Base-by-base conservation (phyloP, 2,888 invertebrate species). In the Rhogogaster chlorosoma region DNA sequence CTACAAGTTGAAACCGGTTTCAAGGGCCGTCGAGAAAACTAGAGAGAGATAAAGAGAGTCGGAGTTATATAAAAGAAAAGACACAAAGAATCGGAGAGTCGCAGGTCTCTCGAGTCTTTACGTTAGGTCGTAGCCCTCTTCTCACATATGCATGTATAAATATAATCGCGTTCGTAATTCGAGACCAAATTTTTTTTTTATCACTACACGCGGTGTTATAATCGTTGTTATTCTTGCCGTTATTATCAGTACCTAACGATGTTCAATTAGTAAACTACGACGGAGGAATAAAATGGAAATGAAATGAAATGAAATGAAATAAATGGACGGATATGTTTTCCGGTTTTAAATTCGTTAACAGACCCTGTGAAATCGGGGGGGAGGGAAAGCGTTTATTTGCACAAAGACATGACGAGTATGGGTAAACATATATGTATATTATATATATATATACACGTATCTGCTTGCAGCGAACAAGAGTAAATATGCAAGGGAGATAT, bases 301-400 rank as follows among this genome's bases (percentile, higher is more conserved):
- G n/a, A n/a, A 45, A 26, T 1, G 38, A 42, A 26, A 42, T 0
- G 26, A 42, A 38, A 1, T 2, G 42, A 22, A 22, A 0, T n/a
- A 38, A 36, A 70, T n/a, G 38, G n/a, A n/a, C 5, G 18, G 10
- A 42, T n/a, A 38, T 36, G 29, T 49, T 75, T 75, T 75, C 75
- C 45, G 75, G 45, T 9, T 75, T 75, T 75, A 75, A 38, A 75
- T 75, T 45, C 45, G 45, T n/a, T n/a, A 75, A 75, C 45, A 75
- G 22, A 45, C n/a, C n/a, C 53, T n/a, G 2, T 32, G 32, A n/a
- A 15, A 29, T 70, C 12, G 10, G 7, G 75, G 75, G n/a, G 75
- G 75, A 10, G 75, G 38, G 18, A 71, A 49, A 75, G 45, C 75
- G 22, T 75, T 75, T 18, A 75, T 75, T 75, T 75, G 75, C 75